These are phyloP conservation scores for Mystacides longicornis DNA, from an alignment of 2,888 invertebrate genomes.

Conservation along the genomic window DNA sequence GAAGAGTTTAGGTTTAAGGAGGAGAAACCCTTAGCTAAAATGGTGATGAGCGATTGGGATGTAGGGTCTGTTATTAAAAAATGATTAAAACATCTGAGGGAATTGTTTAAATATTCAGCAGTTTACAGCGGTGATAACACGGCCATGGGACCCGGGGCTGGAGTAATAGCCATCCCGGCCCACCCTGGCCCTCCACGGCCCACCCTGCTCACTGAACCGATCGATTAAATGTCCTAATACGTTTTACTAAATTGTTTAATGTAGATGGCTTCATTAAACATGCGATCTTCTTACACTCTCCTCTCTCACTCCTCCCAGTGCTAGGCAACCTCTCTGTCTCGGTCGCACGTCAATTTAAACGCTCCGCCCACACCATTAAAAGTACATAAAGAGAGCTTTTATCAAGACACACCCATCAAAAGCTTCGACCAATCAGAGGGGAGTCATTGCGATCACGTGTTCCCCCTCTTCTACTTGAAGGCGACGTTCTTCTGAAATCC, in stretches of 20 bases:
- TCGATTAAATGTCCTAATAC: slow-evolving; percentile 51
- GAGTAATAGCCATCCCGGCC: slow-evolving; percentile 7
- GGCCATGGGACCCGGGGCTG: too few relatives aligned
- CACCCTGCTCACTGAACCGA: slow-evolving; percentile 14
- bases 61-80: too few relatives aligned
- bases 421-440: slow-evolving; percentile 15
- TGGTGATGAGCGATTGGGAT: too few relatives aligned
- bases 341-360: slow-evolving; percentile 10
- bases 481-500: slow-evolving; percentile 14
- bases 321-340: neutral
- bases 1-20: too few relatives aligned
- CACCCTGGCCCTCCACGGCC: slow-evolving; percentile 38
- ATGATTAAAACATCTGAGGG: too few relatives aligned
- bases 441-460: slow-evolving; percentile 14
- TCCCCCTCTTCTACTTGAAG: slow-evolving; percentile 10
- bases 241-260: slow-evolving; percentile 56
- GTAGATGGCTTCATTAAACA: slow-evolving; percentile 52
- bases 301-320: slow-evolving; percentile 9
- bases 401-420: slow-evolving; percentile 15
- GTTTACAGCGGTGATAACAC: too few relatives aligned
- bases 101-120: too few relatives aligned
- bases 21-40: too few relatives aligned
- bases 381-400: slow-evolving; percentile 19
- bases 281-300: slow-evolving; percentile 8
- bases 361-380: slow-evolving; percentile 22